phyloP scores from a whole-genome alignment of 2,797 vertebrate species.

The Catharus ustulatus region DNA sequence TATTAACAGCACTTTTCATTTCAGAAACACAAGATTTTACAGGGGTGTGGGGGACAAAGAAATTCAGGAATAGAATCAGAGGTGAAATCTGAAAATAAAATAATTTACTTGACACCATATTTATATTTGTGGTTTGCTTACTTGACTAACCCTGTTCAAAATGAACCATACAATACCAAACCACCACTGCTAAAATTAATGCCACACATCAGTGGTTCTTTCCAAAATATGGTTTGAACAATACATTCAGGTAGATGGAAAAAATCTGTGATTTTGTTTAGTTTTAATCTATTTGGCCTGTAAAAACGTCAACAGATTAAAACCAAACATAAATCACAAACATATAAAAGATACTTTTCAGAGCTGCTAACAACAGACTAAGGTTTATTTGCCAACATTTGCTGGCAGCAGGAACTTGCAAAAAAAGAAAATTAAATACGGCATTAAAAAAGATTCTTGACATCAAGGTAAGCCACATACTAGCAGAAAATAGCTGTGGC shows the following conservation, averaged over 20 bases:
- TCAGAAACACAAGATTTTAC: background rate
- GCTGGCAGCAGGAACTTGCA: background rate
- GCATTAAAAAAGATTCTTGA: background rate
- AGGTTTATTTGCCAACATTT: background rate
- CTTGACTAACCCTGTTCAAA: background rate
- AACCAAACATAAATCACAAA: background rate
- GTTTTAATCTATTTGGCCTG: background rate
- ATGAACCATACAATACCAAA: background rate
- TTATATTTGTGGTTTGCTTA: background rate
- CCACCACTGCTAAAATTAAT: background rate
- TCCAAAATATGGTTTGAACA: background rate
- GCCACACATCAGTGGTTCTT: background rate
- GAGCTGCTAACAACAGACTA: background rate
- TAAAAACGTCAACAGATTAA: background rate
- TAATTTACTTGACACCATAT: background rate
- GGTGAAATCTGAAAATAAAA: background rate
- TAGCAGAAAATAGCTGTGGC: background rate
- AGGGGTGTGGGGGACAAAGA: background rate
- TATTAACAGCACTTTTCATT: background rate
- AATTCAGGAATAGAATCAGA: background rate
- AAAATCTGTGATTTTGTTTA: background rate
- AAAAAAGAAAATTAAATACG: background rate
- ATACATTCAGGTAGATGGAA: background rate
- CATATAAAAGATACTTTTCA: background rate
- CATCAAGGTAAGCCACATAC: background rate